Evolutionary conservation across 1,140 invertebrate species (phyloP).

Genomic region (Akabosia matsudoensis): DNA sequence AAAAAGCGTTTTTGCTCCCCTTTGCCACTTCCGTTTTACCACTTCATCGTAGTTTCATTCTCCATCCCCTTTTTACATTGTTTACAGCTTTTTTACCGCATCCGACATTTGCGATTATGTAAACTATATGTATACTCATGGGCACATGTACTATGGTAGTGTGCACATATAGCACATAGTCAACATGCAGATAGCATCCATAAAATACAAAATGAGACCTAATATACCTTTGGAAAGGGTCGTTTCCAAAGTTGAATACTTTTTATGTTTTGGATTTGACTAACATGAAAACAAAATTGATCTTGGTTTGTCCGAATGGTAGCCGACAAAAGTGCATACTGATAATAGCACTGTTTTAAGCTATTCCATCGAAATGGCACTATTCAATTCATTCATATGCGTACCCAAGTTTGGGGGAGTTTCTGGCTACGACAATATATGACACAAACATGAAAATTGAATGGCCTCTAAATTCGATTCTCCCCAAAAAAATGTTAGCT

Average conservation of each 20-base stretch:
- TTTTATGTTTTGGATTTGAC: neutral
- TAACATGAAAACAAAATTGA: too few species aligned
- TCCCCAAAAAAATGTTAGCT: too few species aligned
- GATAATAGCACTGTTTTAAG: too few species aligned
- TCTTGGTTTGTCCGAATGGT: too few species aligned
- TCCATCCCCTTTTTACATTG: neutral
- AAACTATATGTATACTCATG: neutral
- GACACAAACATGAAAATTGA: neutral
- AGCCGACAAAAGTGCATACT: too few species aligned
- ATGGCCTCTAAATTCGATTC: neutral
- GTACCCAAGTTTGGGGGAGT: neutral
- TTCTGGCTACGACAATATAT: neutral
- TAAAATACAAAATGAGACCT: neutral
- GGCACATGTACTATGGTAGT: neutral
- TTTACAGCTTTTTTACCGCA: constrained; percentile 13
- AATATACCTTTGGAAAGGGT: neutral
- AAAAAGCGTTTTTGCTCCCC: neutral
- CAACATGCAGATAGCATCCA: neutral
- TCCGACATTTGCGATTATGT: constrained; percentile 10
- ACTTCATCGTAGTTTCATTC: neutral
- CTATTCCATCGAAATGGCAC: neutral
- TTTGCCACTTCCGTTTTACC: neutral
- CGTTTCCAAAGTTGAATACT: neutral
- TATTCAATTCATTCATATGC: neutral
- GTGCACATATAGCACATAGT: neutral